These are phyloP conservation scores for Ranitomeya variabilis DNA, from an alignment of 2,113 vertebrate species.

Conservation along the genomic window DNA sequence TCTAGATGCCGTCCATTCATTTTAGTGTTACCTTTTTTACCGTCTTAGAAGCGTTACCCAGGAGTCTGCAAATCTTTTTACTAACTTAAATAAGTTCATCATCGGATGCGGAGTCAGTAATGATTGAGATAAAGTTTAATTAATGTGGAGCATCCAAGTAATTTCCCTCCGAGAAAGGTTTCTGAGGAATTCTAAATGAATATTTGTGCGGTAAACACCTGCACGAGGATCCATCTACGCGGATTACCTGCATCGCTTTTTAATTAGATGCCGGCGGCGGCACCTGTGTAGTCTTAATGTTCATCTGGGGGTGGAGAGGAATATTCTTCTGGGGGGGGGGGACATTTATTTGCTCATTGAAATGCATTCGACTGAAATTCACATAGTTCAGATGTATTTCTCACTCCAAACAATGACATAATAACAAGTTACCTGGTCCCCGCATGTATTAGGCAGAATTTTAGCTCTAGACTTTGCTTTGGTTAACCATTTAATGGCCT, in stretches of 20 bases:
- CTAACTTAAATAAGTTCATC: not conserved
- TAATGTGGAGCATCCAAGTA: not conserved
- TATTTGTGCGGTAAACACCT: constrained; percentile 37
- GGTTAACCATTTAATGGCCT: not conserved
- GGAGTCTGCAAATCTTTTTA: not conserved
- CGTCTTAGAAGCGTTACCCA: not conserved
- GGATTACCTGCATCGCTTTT: not conserved
- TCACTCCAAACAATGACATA: not conserved
- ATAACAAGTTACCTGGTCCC: not conserved
- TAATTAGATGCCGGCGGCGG: not conserved
- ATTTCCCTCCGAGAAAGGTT: constrained; percentile 7
- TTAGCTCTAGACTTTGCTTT: not conserved
- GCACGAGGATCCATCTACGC: not conserved
- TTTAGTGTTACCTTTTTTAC: not conserved
- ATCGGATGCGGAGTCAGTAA: not conserved
- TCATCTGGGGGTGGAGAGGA: not conserved
- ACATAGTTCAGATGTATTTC: not conserved
- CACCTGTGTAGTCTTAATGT: constrained; percentile 30
- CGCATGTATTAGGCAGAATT: not conserved
- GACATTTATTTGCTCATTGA: not conserved
- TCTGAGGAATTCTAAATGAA: constrained; percentile 10
- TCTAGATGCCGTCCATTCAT: no score
- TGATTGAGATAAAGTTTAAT: not conserved
- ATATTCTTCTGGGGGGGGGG: not conserved
- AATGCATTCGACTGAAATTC: not conserved